These are phyloP conservation scores for Leptosomus discolor DNA, from an alignment of 2,113 vertebrate genomes.

Conservation along the genomic window DNA sequence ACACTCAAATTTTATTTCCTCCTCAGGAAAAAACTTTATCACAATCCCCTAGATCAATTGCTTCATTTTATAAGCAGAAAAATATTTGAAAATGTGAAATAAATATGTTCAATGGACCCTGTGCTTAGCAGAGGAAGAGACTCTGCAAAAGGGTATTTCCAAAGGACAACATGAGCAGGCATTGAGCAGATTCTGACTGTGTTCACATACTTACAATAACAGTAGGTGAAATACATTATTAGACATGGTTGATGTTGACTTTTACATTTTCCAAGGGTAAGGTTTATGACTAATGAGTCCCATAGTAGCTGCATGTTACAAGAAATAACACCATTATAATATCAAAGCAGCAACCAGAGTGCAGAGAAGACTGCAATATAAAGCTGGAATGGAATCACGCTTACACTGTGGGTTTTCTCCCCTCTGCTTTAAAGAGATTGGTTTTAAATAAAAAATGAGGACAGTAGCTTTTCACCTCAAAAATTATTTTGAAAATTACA, in stretches of 20 bases:
- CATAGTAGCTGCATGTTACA: conserved; percentile 1
- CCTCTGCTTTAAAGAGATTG: conserved; percentile 1
- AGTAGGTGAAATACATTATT: conserved; percentile 54
- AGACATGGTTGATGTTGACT: conserved; percentile 29
- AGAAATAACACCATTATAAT: conserved; percentile 54
- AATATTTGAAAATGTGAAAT: neutral
- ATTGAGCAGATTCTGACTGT: neutral
- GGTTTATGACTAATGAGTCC: conserved; percentile 55
- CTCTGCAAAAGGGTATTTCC: conserved; percentile 15
- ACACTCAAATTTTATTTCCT: neutral
- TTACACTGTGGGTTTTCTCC: neutral
- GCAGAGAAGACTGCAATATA: neutral
- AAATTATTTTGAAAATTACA: neutral
- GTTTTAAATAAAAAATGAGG: conserved; percentile 52
- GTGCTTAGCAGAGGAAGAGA: neutral
- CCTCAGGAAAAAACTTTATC: neutral
- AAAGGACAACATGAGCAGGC: neutral
- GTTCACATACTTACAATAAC: conserved; percentile 50
- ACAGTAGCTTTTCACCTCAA: neutral
- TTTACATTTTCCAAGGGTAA: conserved; percentile 40
- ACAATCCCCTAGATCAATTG: neutral
- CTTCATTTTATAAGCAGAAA: neutral
- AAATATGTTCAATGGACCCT: neutral
- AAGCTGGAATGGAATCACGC: neutral
- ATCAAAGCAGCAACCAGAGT: neutral